Percentiles rank a stretch among this genome's conserved stretches.
These are phyloP conservation scores for Sylvilagus floridanus DNA, from an alignment of 2,797 vertebrate species.

Conservation along the genomic window DNA sequence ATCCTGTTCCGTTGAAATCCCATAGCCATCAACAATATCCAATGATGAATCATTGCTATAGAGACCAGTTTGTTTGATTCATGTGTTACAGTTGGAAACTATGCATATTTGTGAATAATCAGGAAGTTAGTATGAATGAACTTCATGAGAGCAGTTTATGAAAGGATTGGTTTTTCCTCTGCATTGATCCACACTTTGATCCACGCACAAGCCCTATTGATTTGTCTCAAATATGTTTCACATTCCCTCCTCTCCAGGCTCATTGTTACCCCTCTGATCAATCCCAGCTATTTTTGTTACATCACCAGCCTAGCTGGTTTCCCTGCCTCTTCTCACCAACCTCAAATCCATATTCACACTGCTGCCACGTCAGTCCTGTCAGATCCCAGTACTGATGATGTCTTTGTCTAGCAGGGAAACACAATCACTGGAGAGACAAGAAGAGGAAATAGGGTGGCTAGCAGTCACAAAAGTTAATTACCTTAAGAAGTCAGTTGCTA, in stretches of 20 bases:
- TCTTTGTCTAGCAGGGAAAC: neutral
- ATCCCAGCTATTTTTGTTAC: conserved; percentile 12
- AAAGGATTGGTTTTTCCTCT: conserved; percentile 45
- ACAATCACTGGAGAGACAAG: neutral
- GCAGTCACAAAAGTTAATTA: neutral
- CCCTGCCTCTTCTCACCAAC: conserved; percentile 2
- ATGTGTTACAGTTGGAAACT: neutral
- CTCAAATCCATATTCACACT: neutral
- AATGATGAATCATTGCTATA: neutral
- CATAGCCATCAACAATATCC: neutral
- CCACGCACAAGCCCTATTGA: neutral
- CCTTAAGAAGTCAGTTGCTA: neutral
- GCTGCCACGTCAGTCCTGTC: neutral
- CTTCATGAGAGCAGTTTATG: neutral
- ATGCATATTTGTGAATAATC: neutral
- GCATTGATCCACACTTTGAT: neutral
- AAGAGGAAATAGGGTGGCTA: neutral
- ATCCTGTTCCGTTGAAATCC: neutral
- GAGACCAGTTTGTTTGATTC: conserved; percentile 4
- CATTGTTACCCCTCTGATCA: neutral
- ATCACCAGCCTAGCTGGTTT: neutral
- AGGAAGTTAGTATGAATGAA: neutral
- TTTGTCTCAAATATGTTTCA: conserved; percentile 3
- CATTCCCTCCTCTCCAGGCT: neutral
- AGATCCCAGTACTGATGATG: neutral